Evolutionary conservation across 2,888 invertebrate species (phyloP).

Genomic region (Plusia festucae): DNA sequence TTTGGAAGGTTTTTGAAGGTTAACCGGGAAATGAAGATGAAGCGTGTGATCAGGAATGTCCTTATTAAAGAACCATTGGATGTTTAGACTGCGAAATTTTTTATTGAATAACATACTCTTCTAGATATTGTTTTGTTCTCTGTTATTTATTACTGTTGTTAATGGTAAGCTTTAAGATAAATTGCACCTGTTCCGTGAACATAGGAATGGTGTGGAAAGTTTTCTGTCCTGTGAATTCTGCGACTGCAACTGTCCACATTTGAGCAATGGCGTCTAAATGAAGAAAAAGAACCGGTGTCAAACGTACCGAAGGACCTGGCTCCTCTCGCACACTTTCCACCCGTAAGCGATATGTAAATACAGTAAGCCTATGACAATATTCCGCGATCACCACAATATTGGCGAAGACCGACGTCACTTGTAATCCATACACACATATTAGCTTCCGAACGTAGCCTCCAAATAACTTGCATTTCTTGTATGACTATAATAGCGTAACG

Average conservation of each 20-base stretch:
- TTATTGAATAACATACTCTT: neutral
- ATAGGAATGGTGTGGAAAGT: no score
- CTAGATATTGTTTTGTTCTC: neutral
- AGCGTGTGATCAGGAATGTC: neutral
- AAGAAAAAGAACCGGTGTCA: neutral
- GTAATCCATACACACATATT: constrained; percentile 6
- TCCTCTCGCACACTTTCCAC: neutral
- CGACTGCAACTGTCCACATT: no score
- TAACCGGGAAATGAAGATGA: constrained; percentile 9
- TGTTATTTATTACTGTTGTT: neutral
- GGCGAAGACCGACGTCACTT: neutral
- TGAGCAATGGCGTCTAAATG: no score
- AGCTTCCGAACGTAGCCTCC: neutral
- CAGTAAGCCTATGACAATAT: constrained; percentile 1
- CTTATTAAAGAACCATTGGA: neutral
- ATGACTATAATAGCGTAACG: neutral
- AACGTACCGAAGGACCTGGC: neutral
- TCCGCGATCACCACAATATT: constrained; percentile 2
- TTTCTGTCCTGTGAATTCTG: no score
- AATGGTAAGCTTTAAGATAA: no score
- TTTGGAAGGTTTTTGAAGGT: constrained; percentile 36
- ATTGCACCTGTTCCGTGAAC: no score
- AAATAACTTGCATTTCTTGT: neutral
- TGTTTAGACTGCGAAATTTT: neutral
- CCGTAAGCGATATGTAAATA: neutral